phyloP scores from a whole-genome alignment of 2,113 vertebrate genomes.

The Donacobius atricapilla region DNA sequence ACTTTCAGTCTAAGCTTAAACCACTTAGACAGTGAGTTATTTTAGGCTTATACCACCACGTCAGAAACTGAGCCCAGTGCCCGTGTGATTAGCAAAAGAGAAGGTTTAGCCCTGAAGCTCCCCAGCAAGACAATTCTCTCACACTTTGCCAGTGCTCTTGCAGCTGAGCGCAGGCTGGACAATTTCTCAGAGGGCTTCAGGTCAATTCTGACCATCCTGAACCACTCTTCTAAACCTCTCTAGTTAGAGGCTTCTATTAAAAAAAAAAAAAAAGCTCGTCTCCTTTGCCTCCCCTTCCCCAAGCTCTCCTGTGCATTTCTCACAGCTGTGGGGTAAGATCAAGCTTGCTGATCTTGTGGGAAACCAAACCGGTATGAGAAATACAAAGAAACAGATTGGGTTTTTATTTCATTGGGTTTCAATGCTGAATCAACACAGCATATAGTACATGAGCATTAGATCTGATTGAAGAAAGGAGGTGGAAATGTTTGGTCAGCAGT shows the following conservation, averaged over 20 bases:
- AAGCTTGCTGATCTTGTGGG: not conserved
- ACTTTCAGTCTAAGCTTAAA: not conserved
- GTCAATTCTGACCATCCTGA: not conserved
- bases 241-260: not conserved
- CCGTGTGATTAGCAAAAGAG: not conserved
- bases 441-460: not conserved
- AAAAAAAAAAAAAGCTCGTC: not conserved
- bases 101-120: not conserved
- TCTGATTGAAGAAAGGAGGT: not conserved
- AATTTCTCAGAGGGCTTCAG: not conserved
- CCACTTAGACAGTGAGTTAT: not conserved
- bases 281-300: not conserved
- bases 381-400: rapidly evolving
- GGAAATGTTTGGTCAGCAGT: conserved; percentile 9
- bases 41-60: not conserved
- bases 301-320: not conserved
- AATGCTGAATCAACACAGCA: not conserved
- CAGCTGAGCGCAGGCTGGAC: rapidly evolving
- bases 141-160: not conserved
- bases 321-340: not conserved
- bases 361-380: not conserved
- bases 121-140: not conserved
- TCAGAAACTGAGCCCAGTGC: not conserved
- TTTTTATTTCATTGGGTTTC: not conserved
- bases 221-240: not conserved